These are phyloP conservation scores for Cladopsammia gracilis DNA, from an alignment of 64 coral and sea anemone genomes.

Conservation along the genomic window DNA sequence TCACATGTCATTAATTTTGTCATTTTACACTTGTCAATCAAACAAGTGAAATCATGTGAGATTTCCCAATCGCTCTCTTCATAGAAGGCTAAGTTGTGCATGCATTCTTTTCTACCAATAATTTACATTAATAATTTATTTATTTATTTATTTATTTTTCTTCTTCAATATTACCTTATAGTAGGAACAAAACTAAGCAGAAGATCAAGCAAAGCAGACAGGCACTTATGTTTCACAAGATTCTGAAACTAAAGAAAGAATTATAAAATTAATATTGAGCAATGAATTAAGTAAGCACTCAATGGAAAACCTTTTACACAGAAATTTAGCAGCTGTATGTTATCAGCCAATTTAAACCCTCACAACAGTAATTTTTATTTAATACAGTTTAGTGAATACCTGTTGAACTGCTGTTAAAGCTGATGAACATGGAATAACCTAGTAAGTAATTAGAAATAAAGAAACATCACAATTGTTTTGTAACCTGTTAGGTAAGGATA, in stretches of 20 bases:
- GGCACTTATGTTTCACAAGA: constrained; percentile 86
- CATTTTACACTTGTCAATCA: no score
- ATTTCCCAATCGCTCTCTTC: no score
- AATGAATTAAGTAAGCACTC: neutral
- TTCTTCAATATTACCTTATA: constrained; percentile 74
- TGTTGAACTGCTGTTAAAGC: constrained; percentile 86
- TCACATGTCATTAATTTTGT: no score
- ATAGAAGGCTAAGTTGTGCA: no score
- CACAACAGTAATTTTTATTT: no score
- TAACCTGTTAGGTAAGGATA: neutral
- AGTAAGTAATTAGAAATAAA: constrained; percentile 7
- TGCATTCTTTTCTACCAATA: no score
- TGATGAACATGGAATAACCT: constrained; percentile 87
- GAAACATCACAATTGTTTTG: neutral
- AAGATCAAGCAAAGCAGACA: constrained; percentile 87
- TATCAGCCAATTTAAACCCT: no score
- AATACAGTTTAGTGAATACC: constrained; percentile 32
- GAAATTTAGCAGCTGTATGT: no score
- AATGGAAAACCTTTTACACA: no score
- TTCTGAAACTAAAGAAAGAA: constrained; percentile 89
- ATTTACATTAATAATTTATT: no score
- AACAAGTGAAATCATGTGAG: no score
- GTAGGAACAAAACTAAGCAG: constrained; percentile 84
- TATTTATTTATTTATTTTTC: neutral
- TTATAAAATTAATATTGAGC: neutral